These are phyloP conservation scores for Laspeyria flexula DNA, from an alignment of 2,888 invertebrate genomes.

Conservation along the genomic window DNA sequence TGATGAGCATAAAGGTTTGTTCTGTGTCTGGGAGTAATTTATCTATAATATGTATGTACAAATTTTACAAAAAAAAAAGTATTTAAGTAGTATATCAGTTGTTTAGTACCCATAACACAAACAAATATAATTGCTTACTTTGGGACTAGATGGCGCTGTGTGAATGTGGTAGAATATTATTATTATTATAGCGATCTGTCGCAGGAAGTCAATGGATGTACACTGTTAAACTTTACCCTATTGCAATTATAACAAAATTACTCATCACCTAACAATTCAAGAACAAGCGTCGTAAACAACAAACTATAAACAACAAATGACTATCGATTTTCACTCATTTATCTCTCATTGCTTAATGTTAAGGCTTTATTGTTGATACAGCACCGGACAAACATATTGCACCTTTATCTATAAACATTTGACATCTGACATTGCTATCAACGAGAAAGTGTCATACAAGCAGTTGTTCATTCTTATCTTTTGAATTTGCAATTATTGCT, in stretches of 20 bases:
- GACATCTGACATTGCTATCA: slow-evolving; percentile 70
- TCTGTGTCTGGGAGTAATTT: too few relatives aligned
- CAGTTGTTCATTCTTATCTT: slow-evolving; percentile 60
- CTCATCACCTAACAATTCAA: slow-evolving; percentile 17
- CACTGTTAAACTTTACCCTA: too few relatives aligned
- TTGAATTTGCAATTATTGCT: slow-evolving; percentile 63
- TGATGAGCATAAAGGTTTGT: too few relatives aligned
- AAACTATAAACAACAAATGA: slow-evolving; percentile 31
- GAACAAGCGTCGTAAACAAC: slow-evolving; percentile 21
- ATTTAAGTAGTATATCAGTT: too few relatives aligned
- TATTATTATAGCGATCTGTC: too few relatives aligned
- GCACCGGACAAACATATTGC: slow-evolving; percentile 49
- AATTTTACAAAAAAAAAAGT: too few relatives aligned
- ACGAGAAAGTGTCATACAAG: slow-evolving; percentile 68
- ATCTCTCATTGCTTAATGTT: slow-evolving; percentile 41
- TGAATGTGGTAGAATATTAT: too few relatives aligned
- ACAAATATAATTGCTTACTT: too few relatives aligned
- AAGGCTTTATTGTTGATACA: slow-evolving; percentile 42
- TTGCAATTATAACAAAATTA: slow-evolving; percentile 1
- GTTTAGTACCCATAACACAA: too few relatives aligned
- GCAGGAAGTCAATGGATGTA: too few relatives aligned
- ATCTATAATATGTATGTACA: too few relatives aligned
- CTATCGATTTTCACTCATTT: slow-evolving; percentile 43
- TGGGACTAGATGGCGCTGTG: too few relatives aligned
- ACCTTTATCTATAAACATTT: slow-evolving; percentile 52